Conservation (phyloP, 2,797 vertebrate genomes). For the Buceros bicornis region DNA sequence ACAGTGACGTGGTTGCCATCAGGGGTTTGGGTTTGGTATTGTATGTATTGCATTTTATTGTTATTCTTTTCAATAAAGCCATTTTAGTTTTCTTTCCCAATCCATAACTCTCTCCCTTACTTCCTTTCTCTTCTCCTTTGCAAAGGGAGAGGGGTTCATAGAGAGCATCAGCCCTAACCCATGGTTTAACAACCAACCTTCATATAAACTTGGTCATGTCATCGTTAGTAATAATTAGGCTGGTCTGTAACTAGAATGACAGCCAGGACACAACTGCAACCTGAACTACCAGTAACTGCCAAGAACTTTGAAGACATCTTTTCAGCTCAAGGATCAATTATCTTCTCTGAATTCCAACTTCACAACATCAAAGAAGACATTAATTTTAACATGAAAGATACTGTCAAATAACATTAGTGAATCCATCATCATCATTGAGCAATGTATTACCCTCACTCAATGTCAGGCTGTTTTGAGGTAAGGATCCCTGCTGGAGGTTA, state of each 20-base stretch:
- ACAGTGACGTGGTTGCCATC: too few species aligned
- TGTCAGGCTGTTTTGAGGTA: neutral
- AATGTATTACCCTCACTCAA: neutral
- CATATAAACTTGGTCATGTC: neutral
- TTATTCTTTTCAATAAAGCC: too few species aligned
- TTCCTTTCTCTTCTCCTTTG: too few species aligned
- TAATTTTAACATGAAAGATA: conserved; percentile 43
- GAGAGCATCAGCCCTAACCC: too few species aligned
- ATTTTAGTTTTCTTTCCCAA: too few species aligned
- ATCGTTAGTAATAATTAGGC: neutral
- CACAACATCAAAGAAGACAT: conserved; percentile 5
- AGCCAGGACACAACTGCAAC: neutral
- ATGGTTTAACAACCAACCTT: neutral
- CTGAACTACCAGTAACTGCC: neutral
- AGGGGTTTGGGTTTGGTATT: too few species aligned
- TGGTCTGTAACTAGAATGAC: neutral
- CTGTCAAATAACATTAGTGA: conserved; percentile 1
- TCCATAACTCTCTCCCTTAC: too few species aligned
- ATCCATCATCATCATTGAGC: neutral
- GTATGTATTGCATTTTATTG: too few species aligned
- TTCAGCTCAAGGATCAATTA: neutral
- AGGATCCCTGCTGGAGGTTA: neutral
- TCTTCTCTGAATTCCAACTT: conserved; percentile 31
- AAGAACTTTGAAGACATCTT: neutral
- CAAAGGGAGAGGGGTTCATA: too few species aligned